phyloP scores from a whole-genome alignment of 2,888 invertebrate species.

The Polymixis lichenea region DNA sequence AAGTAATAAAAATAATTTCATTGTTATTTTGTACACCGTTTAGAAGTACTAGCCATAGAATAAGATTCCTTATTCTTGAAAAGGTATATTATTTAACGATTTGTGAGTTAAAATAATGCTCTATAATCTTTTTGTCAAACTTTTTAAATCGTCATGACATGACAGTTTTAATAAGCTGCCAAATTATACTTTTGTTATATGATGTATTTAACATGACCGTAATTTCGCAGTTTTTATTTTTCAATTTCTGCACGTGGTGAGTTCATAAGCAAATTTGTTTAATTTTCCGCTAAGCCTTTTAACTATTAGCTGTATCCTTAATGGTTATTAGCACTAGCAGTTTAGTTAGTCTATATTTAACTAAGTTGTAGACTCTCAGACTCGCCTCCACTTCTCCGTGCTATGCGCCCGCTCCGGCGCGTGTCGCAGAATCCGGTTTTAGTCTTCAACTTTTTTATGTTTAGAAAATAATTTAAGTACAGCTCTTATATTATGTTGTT shows the following conservation, averaged over 20 bases:
- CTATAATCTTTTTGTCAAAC: neutral
- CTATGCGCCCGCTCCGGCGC: constrained; percentile 32
- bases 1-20: neutral
- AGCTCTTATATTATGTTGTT: constrained; percentile 6
- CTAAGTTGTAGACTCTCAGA: constrained; percentile 15
- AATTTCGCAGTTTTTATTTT: neutral
- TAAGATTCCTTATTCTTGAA: neutral
- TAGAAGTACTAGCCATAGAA: too few species aligned
- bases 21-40: neutral
- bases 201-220: neutral
- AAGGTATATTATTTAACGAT: neutral
- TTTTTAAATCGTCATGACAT: neutral
- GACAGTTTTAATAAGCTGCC: neutral
- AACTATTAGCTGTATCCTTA: neutral
- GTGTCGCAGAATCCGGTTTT: constrained; percentile 47
- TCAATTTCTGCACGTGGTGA: neutral
- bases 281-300: neutral
- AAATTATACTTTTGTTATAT: neutral
- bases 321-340: neutral
- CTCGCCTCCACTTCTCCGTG: neutral
- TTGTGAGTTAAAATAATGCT: too few species aligned
- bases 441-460: constrained; percentile 26
- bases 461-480: constrained; percentile 37
- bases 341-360: constrained; percentile 19
- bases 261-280: neutral